Evolutionary conservation across 1,140 invertebrate genomes (phyloP).

Genomic region (Aethina tumida): DNA sequence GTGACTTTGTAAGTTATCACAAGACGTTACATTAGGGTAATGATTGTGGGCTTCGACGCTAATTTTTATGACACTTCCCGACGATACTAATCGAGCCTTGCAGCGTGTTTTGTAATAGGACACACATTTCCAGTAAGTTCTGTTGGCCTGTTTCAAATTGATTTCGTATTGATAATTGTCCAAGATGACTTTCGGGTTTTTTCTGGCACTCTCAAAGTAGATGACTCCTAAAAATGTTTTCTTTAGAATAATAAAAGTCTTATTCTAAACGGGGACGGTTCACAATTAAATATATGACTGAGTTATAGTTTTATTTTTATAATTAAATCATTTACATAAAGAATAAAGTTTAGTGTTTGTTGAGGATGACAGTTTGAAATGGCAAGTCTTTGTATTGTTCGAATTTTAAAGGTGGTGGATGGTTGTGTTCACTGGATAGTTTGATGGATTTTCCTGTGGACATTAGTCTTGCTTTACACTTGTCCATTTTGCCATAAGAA

Average conservation of each 20-base stretch:
- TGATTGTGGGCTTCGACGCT: conserved; percentile 21
- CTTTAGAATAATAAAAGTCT: too few relatives aligned
- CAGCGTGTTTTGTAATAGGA: conserved; percentile 18
- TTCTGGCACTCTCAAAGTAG: conserved; percentile 20
- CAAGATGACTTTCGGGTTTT: conserved; percentile 23
- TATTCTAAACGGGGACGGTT: too few relatives aligned
- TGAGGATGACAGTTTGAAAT: background rate
- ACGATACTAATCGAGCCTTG: conserved; percentile 17
- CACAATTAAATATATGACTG: too few relatives aligned
- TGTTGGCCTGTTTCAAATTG: conserved; percentile 9
- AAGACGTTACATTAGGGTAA: conserved; percentile 12
- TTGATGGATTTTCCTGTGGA: conserved; percentile 2
- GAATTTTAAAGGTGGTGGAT: background rate
- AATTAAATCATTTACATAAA: too few relatives aligned
- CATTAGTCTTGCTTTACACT: conserved; percentile 8
- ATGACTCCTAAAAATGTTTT: conserved; percentile 19
- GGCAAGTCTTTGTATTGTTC: conserved; percentile 4
- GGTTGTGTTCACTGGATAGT: conserved; percentile 5
- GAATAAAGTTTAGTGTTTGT: too few relatives aligned
- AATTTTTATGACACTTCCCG: conserved; percentile 14
- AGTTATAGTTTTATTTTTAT: too few relatives aligned
- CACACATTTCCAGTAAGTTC: conserved; percentile 25
- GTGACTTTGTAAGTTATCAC: too few relatives aligned
- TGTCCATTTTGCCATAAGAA: conserved; percentile 4
- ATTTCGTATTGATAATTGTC: conserved; percentile 20